Evolutionary conservation across 2,888 invertebrate genomes (phyloP).

Genomic region (Callinectes sapidus): DNA sequence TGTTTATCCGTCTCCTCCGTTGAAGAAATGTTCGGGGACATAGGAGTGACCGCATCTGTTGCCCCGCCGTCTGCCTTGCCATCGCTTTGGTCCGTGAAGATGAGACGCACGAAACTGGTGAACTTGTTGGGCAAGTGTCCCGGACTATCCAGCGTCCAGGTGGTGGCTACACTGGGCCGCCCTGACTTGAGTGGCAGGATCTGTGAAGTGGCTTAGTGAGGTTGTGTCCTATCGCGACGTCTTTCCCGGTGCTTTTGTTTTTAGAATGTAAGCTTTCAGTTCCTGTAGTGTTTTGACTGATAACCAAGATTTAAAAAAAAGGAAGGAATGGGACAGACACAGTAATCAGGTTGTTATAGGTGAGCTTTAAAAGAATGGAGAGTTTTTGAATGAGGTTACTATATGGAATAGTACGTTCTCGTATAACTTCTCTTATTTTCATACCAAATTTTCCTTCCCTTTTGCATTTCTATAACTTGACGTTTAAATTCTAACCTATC

Average conservation of each 20-base stretch:
- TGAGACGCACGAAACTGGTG: conserved; percentile 66
- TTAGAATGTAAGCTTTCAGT: no score
- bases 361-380: no score
- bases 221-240: not conserved
- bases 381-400: no score
- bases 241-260: no score
- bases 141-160: conserved; percentile 66
- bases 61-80: not conserved
- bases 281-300: no score
- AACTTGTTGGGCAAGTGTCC: conserved; percentile 66
- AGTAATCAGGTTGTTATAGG: no score
- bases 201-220: conserved; percentile 24
- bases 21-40: not conserved
- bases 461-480: not conserved
- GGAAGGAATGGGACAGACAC: no score
- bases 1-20: not conserved
- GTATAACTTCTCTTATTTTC: no score
- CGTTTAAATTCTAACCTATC: not conserved
- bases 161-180: conserved; percentile 47
- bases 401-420: no score
- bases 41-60: not conserved
- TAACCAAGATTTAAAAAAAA: not conserved
- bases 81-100: conserved; percentile 42
- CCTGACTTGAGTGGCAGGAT: conserved; percentile 54
- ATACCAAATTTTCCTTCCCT: not conserved